Conservation (phyloP, 2,888 invertebrate species). For the Sepiola atlantica region DNA sequence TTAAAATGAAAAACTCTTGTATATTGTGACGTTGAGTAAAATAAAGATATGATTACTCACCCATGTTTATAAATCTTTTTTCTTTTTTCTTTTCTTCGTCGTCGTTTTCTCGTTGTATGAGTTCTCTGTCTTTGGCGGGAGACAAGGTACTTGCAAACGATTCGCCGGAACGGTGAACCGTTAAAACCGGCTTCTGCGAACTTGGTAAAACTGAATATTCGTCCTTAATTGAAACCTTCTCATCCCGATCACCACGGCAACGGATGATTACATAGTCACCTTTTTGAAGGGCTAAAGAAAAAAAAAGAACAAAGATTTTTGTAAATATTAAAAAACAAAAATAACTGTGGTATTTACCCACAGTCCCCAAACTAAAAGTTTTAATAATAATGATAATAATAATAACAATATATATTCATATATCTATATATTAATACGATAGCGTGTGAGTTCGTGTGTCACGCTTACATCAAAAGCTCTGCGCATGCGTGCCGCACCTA, state of each 20-base stretch:
- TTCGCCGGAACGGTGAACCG: background rate
- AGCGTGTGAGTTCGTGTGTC: too few relatives aligned
- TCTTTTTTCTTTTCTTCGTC: constrained; percentile 35
- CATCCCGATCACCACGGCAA: constrained; percentile 61
- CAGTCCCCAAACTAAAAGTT: background rate
- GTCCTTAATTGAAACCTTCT: constrained; percentile 24
- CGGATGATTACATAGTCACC: constrained; percentile 61
- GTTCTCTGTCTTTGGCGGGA: background rate
- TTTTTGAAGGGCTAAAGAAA: constrained; percentile 59
- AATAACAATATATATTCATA: too few relatives aligned
- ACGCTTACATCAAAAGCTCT: too few relatives aligned
- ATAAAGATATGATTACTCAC: background rate
- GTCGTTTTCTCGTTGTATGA: background rate
- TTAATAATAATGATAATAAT: background rate
- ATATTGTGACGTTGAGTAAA: too few relatives aligned
- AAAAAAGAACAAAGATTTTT: constrained; percentile 8
- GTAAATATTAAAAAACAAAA: background rate
- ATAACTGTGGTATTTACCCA: too few relatives aligned
- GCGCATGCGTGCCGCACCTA: too few relatives aligned
- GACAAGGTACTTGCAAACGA: background rate
- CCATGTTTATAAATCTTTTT: background rate
- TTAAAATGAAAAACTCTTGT: too few relatives aligned
- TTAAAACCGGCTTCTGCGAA: background rate
- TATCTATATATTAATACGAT: too few relatives aligned
- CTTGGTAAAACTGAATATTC: background rate